A percentile compares a stretch with the other conserved stretches of the same genome.
Conservation (phyloP, 2,797 vertebrate genomes). For the Bufotes viridis region DNA sequence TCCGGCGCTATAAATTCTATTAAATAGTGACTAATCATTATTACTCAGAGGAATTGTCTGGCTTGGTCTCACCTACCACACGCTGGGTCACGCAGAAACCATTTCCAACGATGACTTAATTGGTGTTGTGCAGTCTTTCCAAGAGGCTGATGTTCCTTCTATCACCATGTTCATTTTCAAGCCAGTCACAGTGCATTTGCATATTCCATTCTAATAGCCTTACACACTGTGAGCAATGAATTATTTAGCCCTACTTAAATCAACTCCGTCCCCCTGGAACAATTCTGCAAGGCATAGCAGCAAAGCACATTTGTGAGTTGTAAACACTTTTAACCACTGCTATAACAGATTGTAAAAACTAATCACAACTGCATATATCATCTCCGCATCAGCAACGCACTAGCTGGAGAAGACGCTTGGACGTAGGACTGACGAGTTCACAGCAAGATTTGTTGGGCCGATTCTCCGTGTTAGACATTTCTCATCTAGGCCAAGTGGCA, state of each 20-base stretch:
- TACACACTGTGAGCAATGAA: slow-evolving; percentile 45
- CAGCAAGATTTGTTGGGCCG: not conserved
- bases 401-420: not conserved
- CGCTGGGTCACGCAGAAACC: slow-evolving; percentile 5
- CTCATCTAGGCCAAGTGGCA: no score
- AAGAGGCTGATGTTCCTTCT: slow-evolving; percentile 65
- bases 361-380: not conserved
- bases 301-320: slow-evolving; percentile 14
- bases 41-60: not conserved
- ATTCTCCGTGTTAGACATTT: not conserved
- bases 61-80: slow-evolving; percentile 46
- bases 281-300: not conserved
- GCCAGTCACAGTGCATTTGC: slow-evolving; percentile 40
- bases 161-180: slow-evolving; percentile 62
- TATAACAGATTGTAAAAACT: not conserved
- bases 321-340: slow-evolving; percentile 38
- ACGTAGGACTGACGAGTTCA: not conserved
- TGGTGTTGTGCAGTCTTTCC: slow-evolving; percentile 66
- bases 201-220: slow-evolving; percentile 54
- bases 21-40: slow-evolving; percentile 39
- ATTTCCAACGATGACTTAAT: slow-evolving; percentile 63
- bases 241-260: slow-evolving; percentile 50
- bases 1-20: slow-evolving; percentile 49
- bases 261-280: slow-evolving; percentile 34
- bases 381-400: not conserved